Evolutionary conservation across 1,140 invertebrate species (phyloP).

Genomic region (Drosophila lini): DNA sequence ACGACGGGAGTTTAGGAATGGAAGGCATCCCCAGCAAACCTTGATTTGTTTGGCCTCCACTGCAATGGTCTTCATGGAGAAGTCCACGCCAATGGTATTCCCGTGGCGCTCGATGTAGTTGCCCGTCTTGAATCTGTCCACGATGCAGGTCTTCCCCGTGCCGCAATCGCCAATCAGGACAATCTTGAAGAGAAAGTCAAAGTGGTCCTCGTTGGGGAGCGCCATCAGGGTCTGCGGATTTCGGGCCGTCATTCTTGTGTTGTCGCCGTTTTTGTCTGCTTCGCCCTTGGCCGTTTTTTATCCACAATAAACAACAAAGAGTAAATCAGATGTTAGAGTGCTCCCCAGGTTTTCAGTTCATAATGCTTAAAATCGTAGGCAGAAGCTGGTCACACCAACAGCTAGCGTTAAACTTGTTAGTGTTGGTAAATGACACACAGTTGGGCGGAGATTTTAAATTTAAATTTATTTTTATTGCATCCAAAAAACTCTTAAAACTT

Average conservation of each 20-base stretch:
- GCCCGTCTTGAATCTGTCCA: slow-evolving; percentile 96
- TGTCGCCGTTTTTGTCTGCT: slow-evolving; percentile 17
- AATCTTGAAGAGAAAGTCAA: slow-evolving; percentile 92
- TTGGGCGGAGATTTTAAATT: background rate
- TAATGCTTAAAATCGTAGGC: background rate
- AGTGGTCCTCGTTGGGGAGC: slow-evolving; percentile 87
- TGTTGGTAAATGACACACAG: background rate
- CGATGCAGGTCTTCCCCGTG: slow-evolving; percentile 93
- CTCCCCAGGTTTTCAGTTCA: background rate
- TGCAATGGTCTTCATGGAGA: slow-evolving; percentile 97
- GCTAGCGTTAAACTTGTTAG: background rate
- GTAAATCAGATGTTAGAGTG: slow-evolving; percentile 19
- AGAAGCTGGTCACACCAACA: background rate
- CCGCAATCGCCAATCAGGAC: slow-evolving; percentile 92
- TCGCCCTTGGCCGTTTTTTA: slow-evolving; percentile 22
- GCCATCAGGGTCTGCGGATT: slow-evolving; percentile 85
- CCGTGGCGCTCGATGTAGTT: slow-evolving; percentile 96
- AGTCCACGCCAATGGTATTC: slow-evolving; percentile 98
- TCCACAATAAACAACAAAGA: slow-evolving; percentile 23
- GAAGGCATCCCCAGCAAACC: slow-evolving; percentile 85
- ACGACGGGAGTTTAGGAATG: background rate
- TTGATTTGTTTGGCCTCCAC: slow-evolving; percentile 97
- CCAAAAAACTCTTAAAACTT: slow-evolving; percentile 51
- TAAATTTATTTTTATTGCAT: background rate
- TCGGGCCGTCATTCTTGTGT: slow-evolving; percentile 84